These are phyloP conservation scores for Myiozetetes cayanensis DNA, from an alignment of 2,113 vertebrate genomes.

Conservation along the genomic window DNA sequence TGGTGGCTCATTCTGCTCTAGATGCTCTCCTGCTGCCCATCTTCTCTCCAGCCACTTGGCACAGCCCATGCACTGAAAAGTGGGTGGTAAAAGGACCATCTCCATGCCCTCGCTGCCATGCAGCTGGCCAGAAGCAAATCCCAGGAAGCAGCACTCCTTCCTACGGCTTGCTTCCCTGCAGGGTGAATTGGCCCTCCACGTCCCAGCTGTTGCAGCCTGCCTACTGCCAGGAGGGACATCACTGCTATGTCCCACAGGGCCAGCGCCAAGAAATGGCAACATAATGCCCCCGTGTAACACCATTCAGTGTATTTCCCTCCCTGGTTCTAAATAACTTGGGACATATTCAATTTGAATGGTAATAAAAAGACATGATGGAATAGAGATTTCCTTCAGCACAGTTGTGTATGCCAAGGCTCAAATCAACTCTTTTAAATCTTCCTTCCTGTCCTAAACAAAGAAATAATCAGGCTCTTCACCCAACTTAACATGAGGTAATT, in stretches of 20 bases:
- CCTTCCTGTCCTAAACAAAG: not conserved
- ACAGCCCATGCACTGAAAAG: not conserved
- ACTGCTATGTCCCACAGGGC: not conserved
- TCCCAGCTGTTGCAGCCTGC: not conserved
- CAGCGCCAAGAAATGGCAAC: not conserved
- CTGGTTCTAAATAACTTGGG: not conserved
- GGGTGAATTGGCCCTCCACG: not conserved
- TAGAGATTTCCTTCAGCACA: not conserved
- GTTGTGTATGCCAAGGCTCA: not conserved
- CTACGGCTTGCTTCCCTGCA: not conserved
- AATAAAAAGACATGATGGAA: not conserved
- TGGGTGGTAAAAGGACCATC: not conserved
- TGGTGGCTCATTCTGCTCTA: not conserved
- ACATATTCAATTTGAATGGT: not conserved
- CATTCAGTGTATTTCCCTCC: not conserved
- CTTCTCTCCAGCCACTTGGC: not conserved
- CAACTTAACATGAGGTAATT: not conserved
- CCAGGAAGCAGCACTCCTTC: not conserved
- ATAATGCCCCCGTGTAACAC: not conserved
- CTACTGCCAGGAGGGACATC: not conserved
- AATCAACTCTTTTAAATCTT: not conserved
- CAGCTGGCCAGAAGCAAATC: not conserved
- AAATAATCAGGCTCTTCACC: not conserved
- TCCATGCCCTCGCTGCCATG: not conserved
- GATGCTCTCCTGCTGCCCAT: not conserved